phyloP scores from a whole-genome alignment of 2,888 invertebrate genomes.

The Macrosiphum euphorbiae region DNA sequence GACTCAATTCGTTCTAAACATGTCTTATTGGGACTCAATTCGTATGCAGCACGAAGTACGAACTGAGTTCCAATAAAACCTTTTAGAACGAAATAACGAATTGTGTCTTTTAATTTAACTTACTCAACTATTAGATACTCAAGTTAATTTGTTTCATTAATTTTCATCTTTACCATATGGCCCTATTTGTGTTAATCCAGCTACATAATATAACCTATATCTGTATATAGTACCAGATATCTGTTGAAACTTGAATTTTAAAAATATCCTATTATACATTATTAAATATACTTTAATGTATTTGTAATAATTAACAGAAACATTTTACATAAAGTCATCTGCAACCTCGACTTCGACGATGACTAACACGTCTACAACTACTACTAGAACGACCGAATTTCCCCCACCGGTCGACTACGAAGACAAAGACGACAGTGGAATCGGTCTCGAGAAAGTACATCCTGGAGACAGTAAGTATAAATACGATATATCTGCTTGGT shows the following conservation, averaged over 20 bases:
- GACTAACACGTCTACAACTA: slow-evolving; percentile 22
- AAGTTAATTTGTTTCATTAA: no score
- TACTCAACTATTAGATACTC: no score
- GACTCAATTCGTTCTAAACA: no score
- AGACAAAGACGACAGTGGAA: slow-evolving; percentile 14
- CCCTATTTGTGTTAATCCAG: no score
- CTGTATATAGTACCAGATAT: neutral
- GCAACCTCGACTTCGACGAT: slow-evolving; percentile 14
- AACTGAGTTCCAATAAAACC: no score
- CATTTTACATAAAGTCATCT: neutral
- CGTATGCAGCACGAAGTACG: no score
- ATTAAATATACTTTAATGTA: neutral
- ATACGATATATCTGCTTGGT: neutral
- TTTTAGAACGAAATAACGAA: no score
- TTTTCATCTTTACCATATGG: no score
- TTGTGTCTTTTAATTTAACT: no score
- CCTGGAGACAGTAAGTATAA: slow-evolving; percentile 41
- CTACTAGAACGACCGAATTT: neutral
- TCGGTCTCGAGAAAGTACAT: slow-evolving; percentile 46
- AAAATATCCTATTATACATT: neutral
- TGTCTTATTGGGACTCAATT: no score
- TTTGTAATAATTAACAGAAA: neutral
- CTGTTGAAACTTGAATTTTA: neutral
- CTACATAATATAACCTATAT: no score
- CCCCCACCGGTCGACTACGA: slow-evolving; percentile 43